Conservation (phyloP, 2,797 vertebrate genomes). For the Enteromius paludinosus region DNA sequence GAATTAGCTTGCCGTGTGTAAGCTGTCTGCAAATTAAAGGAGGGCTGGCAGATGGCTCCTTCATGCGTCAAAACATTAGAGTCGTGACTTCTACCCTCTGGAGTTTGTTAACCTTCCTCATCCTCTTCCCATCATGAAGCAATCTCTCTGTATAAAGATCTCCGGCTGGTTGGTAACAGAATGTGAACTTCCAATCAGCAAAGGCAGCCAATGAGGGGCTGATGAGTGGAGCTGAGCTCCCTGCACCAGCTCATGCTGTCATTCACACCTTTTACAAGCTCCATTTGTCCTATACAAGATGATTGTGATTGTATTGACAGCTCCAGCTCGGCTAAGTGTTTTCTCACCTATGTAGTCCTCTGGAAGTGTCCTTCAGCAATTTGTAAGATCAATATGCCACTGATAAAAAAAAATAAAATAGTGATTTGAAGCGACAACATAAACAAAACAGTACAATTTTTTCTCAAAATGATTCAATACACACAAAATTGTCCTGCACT, state of each 20-base stretch:
- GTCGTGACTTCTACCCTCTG: not conserved
- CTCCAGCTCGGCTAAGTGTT: not conserved
- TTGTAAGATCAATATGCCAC: not conserved
- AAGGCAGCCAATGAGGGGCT: conserved; percentile 12
- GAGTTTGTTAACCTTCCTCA: conserved; percentile 6
- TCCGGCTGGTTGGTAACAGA: not conserved
- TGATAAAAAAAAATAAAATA: not conserved
- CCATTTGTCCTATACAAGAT: conserved; percentile 9
- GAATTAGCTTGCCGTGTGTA: conserved; percentile 6
- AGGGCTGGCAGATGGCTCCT: conserved; percentile 3
- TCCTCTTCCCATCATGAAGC: not conserved
- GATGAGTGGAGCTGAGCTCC: conserved; percentile 11
- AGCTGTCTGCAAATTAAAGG: not conserved
- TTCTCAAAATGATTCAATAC: not conserved
- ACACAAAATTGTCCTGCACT: not conserved
- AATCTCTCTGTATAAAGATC: conserved; percentile 10
- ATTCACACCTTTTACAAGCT: conserved; percentile 30
- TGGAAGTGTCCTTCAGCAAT: not conserved
- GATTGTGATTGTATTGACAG: conserved; percentile 8
- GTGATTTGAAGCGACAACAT: not conserved
- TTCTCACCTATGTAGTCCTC: conserved; percentile 20
- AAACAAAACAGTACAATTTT: no score
- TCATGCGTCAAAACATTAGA: not conserved
- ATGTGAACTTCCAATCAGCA: conserved; percentile 22
- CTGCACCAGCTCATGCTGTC: not conserved